Evolutionary conservation across 2,113 vertebrate genomes (phyloP).

Genomic region (Chascanopsetta lugubris): DNA sequence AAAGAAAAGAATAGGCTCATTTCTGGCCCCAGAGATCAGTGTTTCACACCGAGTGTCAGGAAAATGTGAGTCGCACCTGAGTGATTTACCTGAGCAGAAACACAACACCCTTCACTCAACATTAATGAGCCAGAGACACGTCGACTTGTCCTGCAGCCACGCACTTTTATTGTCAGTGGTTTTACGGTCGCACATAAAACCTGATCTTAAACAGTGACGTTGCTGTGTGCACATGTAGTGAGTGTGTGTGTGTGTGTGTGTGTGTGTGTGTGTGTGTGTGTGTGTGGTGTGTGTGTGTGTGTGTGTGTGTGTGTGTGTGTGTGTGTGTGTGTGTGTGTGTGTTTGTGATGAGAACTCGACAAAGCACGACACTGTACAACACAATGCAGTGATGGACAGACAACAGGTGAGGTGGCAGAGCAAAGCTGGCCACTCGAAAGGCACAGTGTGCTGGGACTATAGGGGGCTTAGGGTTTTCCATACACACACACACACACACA

Average conservation of each 20-base stretch:
- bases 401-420: slow-evolving; percentile 70
- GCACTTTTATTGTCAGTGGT: neutral
- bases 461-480: slow-evolving; percentile 71
- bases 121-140: neutral
- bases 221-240: neutral
- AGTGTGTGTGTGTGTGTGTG: neutral
- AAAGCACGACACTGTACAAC: slow-evolving; percentile 4
- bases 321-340: neutral
- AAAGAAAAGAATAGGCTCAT: no score
- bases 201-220: neutral
- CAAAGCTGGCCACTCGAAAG: slow-evolving; percentile 50
- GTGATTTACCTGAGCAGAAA: slow-evolving; percentile 1
- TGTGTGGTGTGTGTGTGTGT: neutral
- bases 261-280: neutral
- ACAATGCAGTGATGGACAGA: slow-evolving; percentile 71
- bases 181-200: neutral
- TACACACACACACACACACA: slow-evolving; percentile 8
- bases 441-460: slow-evolving; percentile 54
- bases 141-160: neutral
- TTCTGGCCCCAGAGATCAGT: neutral
- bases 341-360: neutral
- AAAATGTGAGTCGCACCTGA: neutral
- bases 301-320: neutral
- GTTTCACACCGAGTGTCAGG: neutral
- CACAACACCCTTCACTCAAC: neutral